These are phyloP conservation scores for Blomia tropicalis DNA, from an alignment of 2,888 invertebrate species.

Conservation along the genomic window DNA sequence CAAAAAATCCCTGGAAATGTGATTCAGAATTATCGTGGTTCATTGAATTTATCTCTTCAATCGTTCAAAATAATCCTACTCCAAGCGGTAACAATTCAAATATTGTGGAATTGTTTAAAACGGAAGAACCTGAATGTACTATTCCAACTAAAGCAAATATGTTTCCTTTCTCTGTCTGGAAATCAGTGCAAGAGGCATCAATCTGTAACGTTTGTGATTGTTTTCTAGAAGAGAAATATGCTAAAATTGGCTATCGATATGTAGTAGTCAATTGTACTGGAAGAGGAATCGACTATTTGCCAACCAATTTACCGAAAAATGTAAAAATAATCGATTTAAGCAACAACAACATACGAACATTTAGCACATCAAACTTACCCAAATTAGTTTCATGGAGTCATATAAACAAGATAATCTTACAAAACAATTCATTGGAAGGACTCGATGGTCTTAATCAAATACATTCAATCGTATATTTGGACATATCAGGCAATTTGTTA, in stretches of 20 bases:
- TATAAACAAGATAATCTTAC: constrained; percentile 27
- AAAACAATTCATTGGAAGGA: constrained; percentile 29
- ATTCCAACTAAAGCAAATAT: constrained; percentile 25
- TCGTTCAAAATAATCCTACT: not conserved
- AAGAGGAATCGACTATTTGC: constrained; percentile 25
- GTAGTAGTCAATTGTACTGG: constrained; percentile 28
- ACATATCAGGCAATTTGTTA: constrained; percentile 28
- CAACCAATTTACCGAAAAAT: constrained; percentile 26
- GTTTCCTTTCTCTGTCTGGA: constrained; percentile 26
- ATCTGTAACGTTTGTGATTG: constrained; percentile 28
- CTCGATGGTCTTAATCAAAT: constrained; percentile 26
- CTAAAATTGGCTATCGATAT: constrained; percentile 23
- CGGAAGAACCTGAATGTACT: constrained; percentile 14
- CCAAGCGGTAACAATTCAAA: constrained; percentile 4
- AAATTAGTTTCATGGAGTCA: constrained; percentile 17
- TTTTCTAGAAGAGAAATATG: constrained; percentile 20
- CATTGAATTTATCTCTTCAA: not conserved
- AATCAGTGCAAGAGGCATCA: constrained; percentile 25
- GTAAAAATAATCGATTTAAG: constrained; percentile 27
- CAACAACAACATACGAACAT: constrained; percentile 26
- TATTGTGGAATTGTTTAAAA: not conserved
- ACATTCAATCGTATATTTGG: constrained; percentile 27
- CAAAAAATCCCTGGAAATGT: constrained; percentile 28
- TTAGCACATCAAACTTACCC: constrained; percentile 13
- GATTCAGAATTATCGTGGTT: constrained; percentile 27